Conservation (phyloP, 2,888 invertebrate species). For the Cryptophagus acutangulus region DNA sequence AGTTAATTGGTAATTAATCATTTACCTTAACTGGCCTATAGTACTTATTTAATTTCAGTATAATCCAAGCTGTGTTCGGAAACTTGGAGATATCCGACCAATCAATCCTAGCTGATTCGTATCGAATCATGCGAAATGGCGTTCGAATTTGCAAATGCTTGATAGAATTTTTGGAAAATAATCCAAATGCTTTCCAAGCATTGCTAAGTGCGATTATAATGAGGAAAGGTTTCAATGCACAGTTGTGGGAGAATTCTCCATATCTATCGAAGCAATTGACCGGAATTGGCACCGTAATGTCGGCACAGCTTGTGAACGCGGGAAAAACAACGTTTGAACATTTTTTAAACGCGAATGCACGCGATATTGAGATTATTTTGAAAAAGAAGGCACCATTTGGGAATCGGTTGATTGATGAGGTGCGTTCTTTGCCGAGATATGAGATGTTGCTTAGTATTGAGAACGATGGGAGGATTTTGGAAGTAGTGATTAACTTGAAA, state of each 20-base stretch:
- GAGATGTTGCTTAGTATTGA: no score
- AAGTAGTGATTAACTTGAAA: no score
- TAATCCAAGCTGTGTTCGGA: constrained; percentile 72
- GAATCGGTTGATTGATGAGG: constrained; percentile 59
- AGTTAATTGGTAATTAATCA: constrained; percentile 60
- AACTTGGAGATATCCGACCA: constrained; percentile 63
- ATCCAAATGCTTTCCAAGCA: constrained; percentile 48
- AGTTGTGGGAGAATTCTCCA: constrained; percentile 71
- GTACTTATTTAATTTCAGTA: constrained; percentile 45
- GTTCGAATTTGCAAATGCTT: constrained; percentile 65
- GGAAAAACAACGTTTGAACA: constrained; percentile 63
- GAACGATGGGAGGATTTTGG: no score
- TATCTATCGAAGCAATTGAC: constrained; percentile 65
- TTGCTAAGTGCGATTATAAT: constrained; percentile 58
- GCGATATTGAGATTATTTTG: constrained; percentile 65
- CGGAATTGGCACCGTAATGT: constrained; percentile 64
- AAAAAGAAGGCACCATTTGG: constrained; percentile 66
- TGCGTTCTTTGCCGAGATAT: constrained; percentile 61
- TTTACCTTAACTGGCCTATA: constrained; percentile 3
- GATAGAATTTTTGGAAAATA: constrained; percentile 53
- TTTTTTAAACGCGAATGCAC: constrained; percentile 62
- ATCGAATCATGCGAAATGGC: constrained; percentile 63
- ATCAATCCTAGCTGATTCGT: constrained; percentile 64
- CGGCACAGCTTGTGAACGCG: constrained; percentile 58
- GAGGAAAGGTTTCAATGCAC: constrained; percentile 61